Percentiles rank a stretch among this genome's conserved stretches.
phyloP scores from a whole-genome alignment of 2,797 vertebrate species.

The Onychomys torridus region DNA sequence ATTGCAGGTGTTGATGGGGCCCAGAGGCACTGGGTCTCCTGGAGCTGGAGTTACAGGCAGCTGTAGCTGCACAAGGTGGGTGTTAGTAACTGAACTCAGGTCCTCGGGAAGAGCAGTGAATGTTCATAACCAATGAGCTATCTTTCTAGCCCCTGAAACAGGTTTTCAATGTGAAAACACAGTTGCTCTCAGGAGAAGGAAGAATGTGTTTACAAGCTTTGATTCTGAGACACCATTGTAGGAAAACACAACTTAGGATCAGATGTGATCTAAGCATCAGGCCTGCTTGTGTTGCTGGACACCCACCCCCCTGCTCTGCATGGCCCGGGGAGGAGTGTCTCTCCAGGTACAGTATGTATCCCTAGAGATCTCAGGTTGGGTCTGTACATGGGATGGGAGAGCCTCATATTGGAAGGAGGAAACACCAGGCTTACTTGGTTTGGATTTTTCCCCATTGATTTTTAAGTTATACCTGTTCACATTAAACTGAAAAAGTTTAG shows the following conservation, averaged over 20 bases:
- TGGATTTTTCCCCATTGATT: not conserved
- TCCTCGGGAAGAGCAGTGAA: not conserved
- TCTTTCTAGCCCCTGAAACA: not conserved
- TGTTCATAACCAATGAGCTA: not conserved
- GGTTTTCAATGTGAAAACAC: not conserved
- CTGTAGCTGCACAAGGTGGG: not conserved
- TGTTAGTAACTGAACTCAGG: not conserved
- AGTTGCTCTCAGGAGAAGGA: not conserved
- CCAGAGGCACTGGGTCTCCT: not conserved
- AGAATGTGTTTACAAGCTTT: not conserved
- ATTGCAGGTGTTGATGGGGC: too few species aligned
- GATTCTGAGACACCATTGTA: not conserved
- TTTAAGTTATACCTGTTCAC: not conserved
- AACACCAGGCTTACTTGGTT: constrained; percentile 5
- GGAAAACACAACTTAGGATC: not conserved
- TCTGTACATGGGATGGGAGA: not conserved
- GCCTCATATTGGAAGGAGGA: not conserved
- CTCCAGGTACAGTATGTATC: not conserved
- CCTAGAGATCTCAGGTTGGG: not conserved
- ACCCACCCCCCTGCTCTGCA: not conserved
- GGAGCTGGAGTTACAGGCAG: not conserved
- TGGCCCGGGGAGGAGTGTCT: not conserved
- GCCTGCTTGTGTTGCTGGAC: not conserved
- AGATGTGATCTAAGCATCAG: not conserved
- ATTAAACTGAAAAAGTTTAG: not conserved